Percentiles rank a stretch among this genome's conserved stretches.
Conservation (phyloP, 2,113 vertebrate species). For the Gavialis gangeticus region DNA sequence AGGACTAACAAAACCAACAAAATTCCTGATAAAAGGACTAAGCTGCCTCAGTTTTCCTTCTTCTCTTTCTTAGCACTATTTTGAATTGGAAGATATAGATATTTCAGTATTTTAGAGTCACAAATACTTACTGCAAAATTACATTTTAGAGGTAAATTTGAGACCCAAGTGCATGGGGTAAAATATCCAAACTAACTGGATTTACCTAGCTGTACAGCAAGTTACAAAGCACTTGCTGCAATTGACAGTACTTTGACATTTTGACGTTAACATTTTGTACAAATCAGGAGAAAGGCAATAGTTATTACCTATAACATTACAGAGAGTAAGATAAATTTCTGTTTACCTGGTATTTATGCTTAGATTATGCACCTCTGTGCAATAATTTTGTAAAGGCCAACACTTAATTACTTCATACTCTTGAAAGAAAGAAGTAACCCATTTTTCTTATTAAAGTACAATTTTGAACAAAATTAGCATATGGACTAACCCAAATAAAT, state of each 20-base stretch:
- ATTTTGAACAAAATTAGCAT: background rate
- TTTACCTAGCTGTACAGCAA: background rate
- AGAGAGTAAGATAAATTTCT: background rate
- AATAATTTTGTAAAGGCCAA: background rate
- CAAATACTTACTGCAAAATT: background rate
- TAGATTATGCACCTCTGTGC: background rate
- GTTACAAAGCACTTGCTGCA: background rate
- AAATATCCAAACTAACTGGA: background rate
- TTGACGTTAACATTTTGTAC: background rate
- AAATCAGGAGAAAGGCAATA: slow-evolving; percentile 14
- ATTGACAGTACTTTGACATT: background rate
- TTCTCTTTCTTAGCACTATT: background rate
- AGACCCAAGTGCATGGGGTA: background rate
- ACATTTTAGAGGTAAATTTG: background rate
- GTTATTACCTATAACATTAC: background rate
- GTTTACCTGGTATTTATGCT: background rate
- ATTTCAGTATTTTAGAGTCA: slow-evolving; percentile 20
- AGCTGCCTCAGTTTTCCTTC: background rate
- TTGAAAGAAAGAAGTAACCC: background rate
- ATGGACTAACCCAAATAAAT: background rate
- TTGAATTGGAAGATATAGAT: background rate
- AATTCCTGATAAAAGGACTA: background rate
- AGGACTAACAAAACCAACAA: background rate
- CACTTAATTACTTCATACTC: background rate
- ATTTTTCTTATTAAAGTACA: background rate